Base-by-base conservation (phyloP, 1,140 invertebrate genomes). In the Meteorus sp. region DNA sequence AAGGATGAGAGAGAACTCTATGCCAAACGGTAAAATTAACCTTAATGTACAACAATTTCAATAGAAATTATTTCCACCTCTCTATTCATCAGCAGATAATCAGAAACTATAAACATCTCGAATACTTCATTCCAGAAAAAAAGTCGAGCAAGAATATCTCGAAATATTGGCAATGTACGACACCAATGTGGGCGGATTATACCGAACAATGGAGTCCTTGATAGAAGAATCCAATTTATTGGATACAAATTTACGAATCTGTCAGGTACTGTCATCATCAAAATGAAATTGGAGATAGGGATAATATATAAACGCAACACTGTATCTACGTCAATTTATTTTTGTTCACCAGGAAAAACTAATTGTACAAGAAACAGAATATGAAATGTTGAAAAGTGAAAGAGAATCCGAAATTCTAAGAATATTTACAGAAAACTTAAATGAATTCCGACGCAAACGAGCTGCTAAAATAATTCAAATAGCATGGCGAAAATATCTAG, bases 401-500 rank as follows among this genome's bases (percentile, higher is more conserved):
- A 63, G 57, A 4, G 68, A 77, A 52, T 6, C 61, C 7, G 62
- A 60, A 1, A 59, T 66, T 6, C 60, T 63, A 33, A 47, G 60
- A 52, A 59, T 51, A 8, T 75, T 75, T 48, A 61, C 66, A 4
- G 58, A 61, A 27, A 52, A 56, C 19, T 3, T 77, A n/a, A 63
- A 71, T 11, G 47, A 63, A 29, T 74, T 76, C 41, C 59, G 67
- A 55, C 65, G 52, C 54, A 71, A 75, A 61, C 68, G 65, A 0
- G 74, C 76, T 0, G 72, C 72, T 5, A 71, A 60, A 31, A 68
- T 73, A 9, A 76, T 78, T 58, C 76, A 78, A 50, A 66, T 43
- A 43, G 67, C 61, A 7, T 78, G 76, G 76, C 70, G 70, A 52
- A 60, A 45, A 13, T 70, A 72, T 63, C 57, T 43, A 25, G 50